Evolutionary conservation across 2,797 vertebrate genomes (phyloP).

Genomic region (Parauchenoglanis ngamensis): DNA sequence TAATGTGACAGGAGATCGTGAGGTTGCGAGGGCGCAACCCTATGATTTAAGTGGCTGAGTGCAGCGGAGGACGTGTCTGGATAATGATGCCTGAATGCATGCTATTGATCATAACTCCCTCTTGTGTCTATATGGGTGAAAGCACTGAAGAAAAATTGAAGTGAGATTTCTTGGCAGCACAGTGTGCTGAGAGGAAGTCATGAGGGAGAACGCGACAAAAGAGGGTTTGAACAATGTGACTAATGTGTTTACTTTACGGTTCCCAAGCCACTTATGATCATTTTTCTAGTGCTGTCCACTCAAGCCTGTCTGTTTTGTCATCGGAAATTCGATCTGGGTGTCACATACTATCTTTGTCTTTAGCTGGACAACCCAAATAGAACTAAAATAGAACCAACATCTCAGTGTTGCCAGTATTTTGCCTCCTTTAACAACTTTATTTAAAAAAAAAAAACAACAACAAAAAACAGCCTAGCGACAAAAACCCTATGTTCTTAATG

Average conservation of each 20-base stretch:
- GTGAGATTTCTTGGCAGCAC: conserved; percentile 62
- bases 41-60: conserved; percentile 72
- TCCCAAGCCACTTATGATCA: conserved; percentile 61
- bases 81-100: conserved; percentile 73
- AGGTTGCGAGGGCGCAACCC: conserved; percentile 66
- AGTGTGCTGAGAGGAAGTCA: conserved; percentile 44
- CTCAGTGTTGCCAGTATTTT: background rate
- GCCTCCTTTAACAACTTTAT: background rate
- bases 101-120: conserved; percentile 73
- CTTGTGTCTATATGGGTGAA: conserved; percentile 69
- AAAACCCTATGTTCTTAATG: background rate
- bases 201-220: conserved; percentile 37
- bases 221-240: conserved; percentile 66
- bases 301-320: conserved; percentile 50
- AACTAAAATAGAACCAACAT: conserved; percentile 12
- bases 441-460: background rate
- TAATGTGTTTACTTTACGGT: conserved; percentile 68
- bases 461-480: background rate
- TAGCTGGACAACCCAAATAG: background rate
- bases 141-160: conserved; percentile 67
- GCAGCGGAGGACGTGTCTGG: conserved; percentile 72
- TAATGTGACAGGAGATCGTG: conserved; percentile 70
- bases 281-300: conserved; percentile 53
- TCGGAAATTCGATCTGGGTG: conserved; percentile 31
- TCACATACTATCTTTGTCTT: conserved; percentile 36